Evolutionary conservation across 2,113 vertebrate species (phyloP), one percentile per base, ranked within the genome.

Genomic region (Ictidomys tridecemlineatus): DNA sequence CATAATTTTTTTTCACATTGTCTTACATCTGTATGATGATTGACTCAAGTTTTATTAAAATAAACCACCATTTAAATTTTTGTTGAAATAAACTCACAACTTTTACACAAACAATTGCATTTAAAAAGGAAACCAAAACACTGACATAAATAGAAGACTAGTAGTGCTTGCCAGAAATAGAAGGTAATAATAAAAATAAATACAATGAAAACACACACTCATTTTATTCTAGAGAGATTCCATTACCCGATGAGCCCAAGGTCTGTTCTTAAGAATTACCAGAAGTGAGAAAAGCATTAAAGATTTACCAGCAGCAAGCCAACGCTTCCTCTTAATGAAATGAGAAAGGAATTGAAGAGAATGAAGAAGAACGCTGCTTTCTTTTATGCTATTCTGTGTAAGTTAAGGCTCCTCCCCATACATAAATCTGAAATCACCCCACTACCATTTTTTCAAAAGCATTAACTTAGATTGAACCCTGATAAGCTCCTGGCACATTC

Each of bases 351-450:
- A 22, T 9, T 30, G 10, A 61, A 51, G 69, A 89, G 8, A 28
- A 53, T 39, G 73, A 22, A 18, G 76, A 72, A 20, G 26, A 85
- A 10, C 17, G 2, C 37, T 6, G 26, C 34, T 77, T 78, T 42
- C 72, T 72, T 3, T 5, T 63, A 10, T 48, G 61, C 39, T 16
- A 2, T n/a, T 53, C 42, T 39, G 0, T 20, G 10, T 39, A 73
- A 2, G 4, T 16, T 14, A 26, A 37, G 37, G 0, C 67, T 85
- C 42, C 45, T 42, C 34, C 24, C 2, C 0, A 2, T 0, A 3
- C 28, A 1, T 0, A 2, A 28, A 3, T 26, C 61, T 45, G 85
- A 90, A 78, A 8, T 4, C 58, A 61, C 9, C 34, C 56, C 83
- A 58, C 24, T 6, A 0, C 28, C 3, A 0, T 51, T 63, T n/a